A percentile compares a stretch with the other conserved stretches of the same genome.
phyloP scores from a whole-genome alignment of 2,888 invertebrate genomes.

The Aricia artaxerxes region DNA sequence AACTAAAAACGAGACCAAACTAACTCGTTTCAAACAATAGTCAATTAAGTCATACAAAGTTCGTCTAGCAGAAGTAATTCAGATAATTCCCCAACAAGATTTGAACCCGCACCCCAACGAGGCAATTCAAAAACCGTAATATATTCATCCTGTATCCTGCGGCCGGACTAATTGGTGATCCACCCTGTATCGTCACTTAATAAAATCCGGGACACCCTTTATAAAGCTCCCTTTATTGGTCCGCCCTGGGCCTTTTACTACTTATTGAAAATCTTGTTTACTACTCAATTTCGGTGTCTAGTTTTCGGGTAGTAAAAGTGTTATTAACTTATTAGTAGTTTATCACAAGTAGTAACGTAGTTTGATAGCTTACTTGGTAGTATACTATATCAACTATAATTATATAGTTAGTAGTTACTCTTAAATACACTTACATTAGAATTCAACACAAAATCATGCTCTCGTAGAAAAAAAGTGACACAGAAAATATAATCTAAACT shows the following conservation, averaged over 20 bases:
- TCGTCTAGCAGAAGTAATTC: constrained; percentile 14
- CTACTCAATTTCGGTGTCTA: neutral
- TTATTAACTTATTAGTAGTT: neutral
- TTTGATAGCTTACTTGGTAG: neutral
- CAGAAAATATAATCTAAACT: too few species aligned
- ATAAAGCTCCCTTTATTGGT: constrained; percentile 39
- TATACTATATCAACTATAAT: too few species aligned
- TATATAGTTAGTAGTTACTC: too few species aligned
- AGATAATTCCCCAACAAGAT: constrained; percentile 17
- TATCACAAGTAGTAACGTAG: neutral
- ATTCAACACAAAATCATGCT: too few species aligned
- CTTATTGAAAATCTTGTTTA: constrained; percentile 16
- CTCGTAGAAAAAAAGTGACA: too few species aligned
- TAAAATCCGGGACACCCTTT: constrained; percentile 60
- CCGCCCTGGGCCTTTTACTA: constrained; percentile 17
- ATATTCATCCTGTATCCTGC: constrained; percentile 28
- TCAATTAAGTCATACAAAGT: neutral
- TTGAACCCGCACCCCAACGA: constrained; percentile 26
- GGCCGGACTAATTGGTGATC: constrained; percentile 33
- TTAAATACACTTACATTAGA: too few species aligned
- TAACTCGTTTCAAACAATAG: neutral
- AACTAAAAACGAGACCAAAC: neutral
- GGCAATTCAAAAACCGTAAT: constrained; percentile 25
- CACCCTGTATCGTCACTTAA: constrained; percentile 50
- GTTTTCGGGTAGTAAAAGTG: neutral